Percentiles rank a stretch among this genome's conserved stretches.
These are phyloP conservation scores for Neocloeon triangulifer DNA, from an alignment of 1,140 invertebrate genomes.

Conservation along the genomic window DNA sequence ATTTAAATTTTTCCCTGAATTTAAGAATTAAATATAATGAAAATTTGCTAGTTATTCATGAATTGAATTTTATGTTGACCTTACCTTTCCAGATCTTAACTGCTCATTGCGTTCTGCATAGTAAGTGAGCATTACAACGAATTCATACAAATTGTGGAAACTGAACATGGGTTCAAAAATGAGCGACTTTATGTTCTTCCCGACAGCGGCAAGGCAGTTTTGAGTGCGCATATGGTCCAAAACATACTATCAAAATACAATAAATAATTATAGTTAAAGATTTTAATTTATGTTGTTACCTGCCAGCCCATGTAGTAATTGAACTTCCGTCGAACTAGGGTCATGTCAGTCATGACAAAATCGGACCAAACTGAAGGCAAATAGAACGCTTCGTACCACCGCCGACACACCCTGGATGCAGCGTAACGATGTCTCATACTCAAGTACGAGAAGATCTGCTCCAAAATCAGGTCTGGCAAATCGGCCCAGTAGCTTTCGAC, in stretches of 20 bases:
- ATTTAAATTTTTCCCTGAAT: no score
- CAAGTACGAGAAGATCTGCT: constrained; percentile 51
- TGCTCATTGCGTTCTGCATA: constrained; percentile 26
- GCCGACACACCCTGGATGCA: constrained; percentile 42
- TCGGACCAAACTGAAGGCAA: constrained; percentile 47
- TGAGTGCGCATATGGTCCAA: constrained; percentile 52
- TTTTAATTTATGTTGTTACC: no score
- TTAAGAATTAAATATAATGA: no score
- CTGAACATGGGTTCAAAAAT: constrained; percentile 52
- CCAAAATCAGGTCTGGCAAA: constrained; percentile 51
- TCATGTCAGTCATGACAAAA: constrained; percentile 46
- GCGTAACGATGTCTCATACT: constrained; percentile 43
- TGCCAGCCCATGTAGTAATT: constrained; percentile 71
- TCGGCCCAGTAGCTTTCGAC: constrained; percentile 36
- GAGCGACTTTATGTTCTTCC: constrained; percentile 36
- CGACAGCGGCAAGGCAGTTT: constrained; percentile 44
- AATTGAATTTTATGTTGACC: no score
- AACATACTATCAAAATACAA: constrained; percentile 26
- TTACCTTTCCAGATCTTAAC: no score
- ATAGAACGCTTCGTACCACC: constrained; percentile 51
- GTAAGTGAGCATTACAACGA: constrained; percentile 58
- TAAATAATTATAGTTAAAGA: background rate
- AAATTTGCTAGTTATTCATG: no score
- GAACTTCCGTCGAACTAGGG: constrained; percentile 46
- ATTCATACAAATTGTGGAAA: constrained; percentile 66